These are phyloP conservation scores for Todiramphus saurophagus DNA, from an alignment of 2,113 vertebrate genomes.

Conservation along the genomic window DNA sequence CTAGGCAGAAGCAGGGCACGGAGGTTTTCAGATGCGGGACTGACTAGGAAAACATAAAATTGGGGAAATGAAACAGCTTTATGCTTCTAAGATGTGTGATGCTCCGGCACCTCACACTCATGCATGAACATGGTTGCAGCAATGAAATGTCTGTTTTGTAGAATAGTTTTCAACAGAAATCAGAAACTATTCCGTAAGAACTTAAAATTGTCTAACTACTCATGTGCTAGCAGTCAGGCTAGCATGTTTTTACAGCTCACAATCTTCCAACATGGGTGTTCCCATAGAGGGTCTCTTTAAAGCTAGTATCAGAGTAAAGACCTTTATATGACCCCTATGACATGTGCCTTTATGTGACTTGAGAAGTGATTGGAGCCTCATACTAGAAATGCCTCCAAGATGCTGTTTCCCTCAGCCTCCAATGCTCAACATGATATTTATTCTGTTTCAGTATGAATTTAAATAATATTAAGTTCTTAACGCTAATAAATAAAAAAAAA, in stretches of 20 bases:
- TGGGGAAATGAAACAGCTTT: background rate
- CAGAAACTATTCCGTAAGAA: background rate
- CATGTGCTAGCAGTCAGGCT: background rate
- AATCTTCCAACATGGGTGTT: background rate
- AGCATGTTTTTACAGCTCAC: background rate
- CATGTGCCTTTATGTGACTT: slow-evolving; percentile 7
- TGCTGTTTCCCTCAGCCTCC: background rate
- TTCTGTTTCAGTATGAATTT: background rate
- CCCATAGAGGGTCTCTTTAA: background rate
- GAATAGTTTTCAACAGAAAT: background rate
- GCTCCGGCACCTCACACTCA: background rate
- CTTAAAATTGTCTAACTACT: background rate
- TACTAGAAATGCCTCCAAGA: background rate
- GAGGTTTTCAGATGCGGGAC: background rate
- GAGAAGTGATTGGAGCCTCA: background rate
- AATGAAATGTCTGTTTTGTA: background rate
- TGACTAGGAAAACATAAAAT: background rate
- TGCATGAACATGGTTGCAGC: background rate
- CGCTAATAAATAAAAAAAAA: background rate
- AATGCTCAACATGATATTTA: background rate
- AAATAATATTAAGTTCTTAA: background rate
- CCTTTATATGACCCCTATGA: background rate
- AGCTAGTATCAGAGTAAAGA: background rate
- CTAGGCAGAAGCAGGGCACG: background rate
- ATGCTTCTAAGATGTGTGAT: background rate